Conservation (phyloP, 2,113 vertebrate species). For the Melanostigma gelatinosum region DNA sequence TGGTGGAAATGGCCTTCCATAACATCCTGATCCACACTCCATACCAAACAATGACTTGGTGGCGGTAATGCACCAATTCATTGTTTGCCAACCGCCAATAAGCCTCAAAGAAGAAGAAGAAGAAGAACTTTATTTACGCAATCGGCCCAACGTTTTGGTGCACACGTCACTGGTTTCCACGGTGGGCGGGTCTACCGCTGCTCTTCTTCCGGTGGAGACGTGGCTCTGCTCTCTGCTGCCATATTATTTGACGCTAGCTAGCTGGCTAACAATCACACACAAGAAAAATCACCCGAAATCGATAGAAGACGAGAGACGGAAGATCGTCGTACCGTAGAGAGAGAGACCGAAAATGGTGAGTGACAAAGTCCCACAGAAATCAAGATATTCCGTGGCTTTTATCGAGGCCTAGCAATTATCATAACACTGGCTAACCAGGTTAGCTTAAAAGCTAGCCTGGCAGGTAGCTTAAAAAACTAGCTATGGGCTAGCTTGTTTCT, state of each 20-base stretch:
- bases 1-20: too few relatives aligned
- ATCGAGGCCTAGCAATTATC: conserved; percentile 60
- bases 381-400: conserved; percentile 11
- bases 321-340: conserved; percentile 12
- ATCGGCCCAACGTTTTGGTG: conserved; percentile 20
- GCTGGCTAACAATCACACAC: conserved; percentile 57
- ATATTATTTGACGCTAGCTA: conserved; percentile 74
- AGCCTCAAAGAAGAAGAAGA: too few relatives aligned
- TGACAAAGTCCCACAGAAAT: too few relatives aligned
- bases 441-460: conserved; percentile 18
- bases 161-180: conserved; percentile 71
- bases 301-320: conserved; percentile 34
- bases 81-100: too few relatives aligned
- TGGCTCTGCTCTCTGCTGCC: conserved; percentile 79
- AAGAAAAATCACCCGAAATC: too few relatives aligned
- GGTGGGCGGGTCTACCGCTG: conserved; percentile 63
- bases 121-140: too few relatives aligned
- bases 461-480: conserved; percentile 36
- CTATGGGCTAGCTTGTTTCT: conserved; percentile 8
- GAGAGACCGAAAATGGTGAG: too few relatives aligned
- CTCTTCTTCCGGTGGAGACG: conserved; percentile 80
- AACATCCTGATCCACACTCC: too few relatives aligned
- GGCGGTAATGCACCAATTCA: too few relatives aligned
- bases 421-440: conserved; percentile 64
- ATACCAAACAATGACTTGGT: too few relatives aligned